Base-by-base conservation (phyloP, 2,888 invertebrate genomes). In the Rhagophthalmus giganteus region DNA sequence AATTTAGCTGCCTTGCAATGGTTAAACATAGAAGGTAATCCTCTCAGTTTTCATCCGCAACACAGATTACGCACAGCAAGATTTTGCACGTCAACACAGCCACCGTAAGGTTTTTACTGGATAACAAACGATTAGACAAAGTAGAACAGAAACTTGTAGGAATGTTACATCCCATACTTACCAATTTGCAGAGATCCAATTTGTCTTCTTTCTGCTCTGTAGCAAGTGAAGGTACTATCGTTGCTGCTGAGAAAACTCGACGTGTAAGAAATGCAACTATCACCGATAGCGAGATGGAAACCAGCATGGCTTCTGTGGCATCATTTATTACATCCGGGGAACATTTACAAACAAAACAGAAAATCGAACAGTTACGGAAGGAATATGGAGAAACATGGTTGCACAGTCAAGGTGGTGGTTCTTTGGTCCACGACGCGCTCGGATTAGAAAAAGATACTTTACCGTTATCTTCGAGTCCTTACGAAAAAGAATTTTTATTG, bases 371-470 rank as follows among this genome's bases (percentile, higher is more conserved):
- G 12, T 61, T 85, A 10, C 73, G 83, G 8, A 70, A 79, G 53
- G 78, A 78, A 59, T 82, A 79, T 64, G 85, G 85, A 7, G 78
- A 79, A 57, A 76, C 79, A 38, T 86, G 85, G 85, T 63, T 86
- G 33, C 53, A 62, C 13, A 75, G 75, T 35, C 74, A 78, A 35
- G 54, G 54, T 7, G 78, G 77, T 39, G 79, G 79, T 1, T 76
- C 78, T 20, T 66, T 70, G 26, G 76, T 83, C 32, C 79, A 81
- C 61, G 79, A 77, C 62, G 78, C 80, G 16, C 71, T 84, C 61
- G 83, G 83, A 9, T 66, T 81, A 31, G 71, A 76, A 44, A 69
- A 71, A 32, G 55, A 65, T 7, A 53, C 62, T 0, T 46, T 53
- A 24, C 50, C 65, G 2, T 8, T 58, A 3, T 58, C 63, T 0